Percentiles rank a stretch among this genome's conserved stretches.
These are phyloP conservation scores for Syngnathus scovelli DNA, from an alignment of 2,113 vertebrate species.

Conservation along the genomic window DNA sequence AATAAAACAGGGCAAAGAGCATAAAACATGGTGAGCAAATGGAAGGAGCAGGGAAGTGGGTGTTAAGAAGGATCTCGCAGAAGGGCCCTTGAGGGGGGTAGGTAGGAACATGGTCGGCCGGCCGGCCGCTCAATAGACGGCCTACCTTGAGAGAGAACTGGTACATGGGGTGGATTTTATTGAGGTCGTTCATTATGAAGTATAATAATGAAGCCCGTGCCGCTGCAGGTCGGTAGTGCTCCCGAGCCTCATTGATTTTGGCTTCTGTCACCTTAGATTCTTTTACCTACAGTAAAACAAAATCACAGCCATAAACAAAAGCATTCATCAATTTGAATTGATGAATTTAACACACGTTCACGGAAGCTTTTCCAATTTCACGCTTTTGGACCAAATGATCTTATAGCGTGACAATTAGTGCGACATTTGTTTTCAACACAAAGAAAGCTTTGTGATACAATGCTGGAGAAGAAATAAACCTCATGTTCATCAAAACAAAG, in stretches of 20 bases:
- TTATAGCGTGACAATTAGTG: constrained; percentile 17
- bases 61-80: constrained; percentile 42
- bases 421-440: background rate
- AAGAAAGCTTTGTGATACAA: constrained; percentile 14
- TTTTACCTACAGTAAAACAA: constrained; percentile 76
- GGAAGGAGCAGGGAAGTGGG: constrained; percentile 22
- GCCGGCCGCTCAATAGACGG: constrained; percentile 29
- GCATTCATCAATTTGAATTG: background rate
- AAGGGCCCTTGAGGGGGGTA: constrained; percentile 19
- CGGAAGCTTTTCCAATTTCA: constrained; percentile 48
- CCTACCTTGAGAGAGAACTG: constrained; percentile 80
- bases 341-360: constrained; percentile 25
- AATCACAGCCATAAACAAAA: constrained; percentile 20
- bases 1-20: constrained; percentile 56
- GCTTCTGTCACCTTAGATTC: constrained; percentile 84
- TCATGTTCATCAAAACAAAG: background rate
- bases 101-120: constrained; percentile 23
- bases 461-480: constrained; percentile 28
- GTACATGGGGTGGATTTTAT: constrained; percentile 92
- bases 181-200: constrained; percentile 90
- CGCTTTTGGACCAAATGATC: constrained; percentile 35
- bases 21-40: constrained; percentile 54
- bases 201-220: constrained; percentile 84
- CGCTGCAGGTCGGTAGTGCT: constrained; percentile 83
- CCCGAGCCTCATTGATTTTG: constrained; percentile 87